Conservation (phyloP, 2,888 invertebrate genomes). For the Escarpia spicata region DNA sequence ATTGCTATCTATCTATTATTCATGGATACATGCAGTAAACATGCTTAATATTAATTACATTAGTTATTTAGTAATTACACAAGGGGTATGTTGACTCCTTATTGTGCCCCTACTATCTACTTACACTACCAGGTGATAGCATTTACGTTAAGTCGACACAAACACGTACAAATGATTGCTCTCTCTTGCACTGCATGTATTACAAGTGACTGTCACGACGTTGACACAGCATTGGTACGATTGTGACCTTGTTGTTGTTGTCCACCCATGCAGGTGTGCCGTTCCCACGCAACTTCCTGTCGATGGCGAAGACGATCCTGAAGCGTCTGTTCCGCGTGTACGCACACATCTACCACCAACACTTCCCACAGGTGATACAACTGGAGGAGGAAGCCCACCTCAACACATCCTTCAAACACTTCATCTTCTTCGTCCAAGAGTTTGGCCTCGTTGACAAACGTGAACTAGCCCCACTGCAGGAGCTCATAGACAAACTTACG, state of each 20-base stretch:
- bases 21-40: not conserved
- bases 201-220: not conserved
- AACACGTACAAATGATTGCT: no score
- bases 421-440: constrained; percentile 97
- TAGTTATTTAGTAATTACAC: not conserved
- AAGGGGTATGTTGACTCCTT: not conserved
- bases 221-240: not conserved
- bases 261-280: constrained; percentile 80
- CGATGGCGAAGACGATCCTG: constrained; percentile 96
- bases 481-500: constrained; percentile 82
- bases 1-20: not conserved
- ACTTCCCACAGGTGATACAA: constrained; percentile 97
- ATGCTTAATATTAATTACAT: not conserved
- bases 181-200: no score
- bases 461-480: constrained; percentile 95
- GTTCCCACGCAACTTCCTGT: constrained; percentile 96
- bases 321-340: constrained; percentile 98
- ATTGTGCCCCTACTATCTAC: no score
- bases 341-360: constrained; percentile 99
- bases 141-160: no score
- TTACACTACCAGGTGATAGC: no score
- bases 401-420: constrained; percentile 99
- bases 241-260: not conserved
- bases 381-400: constrained; percentile 95
- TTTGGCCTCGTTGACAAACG: constrained; percentile 95